These are phyloP conservation scores for Syndactyla subalaris DNA, from an alignment of 2,797 vertebrate species.

Conservation along the genomic window DNA sequence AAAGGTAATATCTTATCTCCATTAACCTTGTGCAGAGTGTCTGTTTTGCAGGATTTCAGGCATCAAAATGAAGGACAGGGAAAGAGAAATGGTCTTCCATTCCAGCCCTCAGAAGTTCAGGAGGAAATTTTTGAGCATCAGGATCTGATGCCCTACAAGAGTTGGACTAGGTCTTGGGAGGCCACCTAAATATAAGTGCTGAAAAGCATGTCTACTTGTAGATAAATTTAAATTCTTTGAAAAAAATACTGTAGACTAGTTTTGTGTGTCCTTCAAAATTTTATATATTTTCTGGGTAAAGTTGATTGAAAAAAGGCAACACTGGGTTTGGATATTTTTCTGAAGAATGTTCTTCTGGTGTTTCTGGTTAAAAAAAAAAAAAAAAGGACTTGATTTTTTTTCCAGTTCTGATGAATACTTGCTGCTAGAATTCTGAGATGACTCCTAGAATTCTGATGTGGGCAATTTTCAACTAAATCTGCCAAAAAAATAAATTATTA, in stretches of 20 bases:
- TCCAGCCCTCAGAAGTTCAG: background rate
- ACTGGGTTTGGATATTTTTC: background rate
- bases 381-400: background rate
- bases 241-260: background rate
- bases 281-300: background rate
- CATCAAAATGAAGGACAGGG: background rate
- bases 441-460: background rate
- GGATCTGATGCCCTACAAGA: background rate
- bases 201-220: background rate
- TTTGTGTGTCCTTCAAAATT: background rate
- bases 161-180: background rate
- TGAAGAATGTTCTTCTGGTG: background rate
- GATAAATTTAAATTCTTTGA: background rate
- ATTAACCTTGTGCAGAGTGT: no score
- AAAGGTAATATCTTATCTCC: no score
- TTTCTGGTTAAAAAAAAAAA: background rate
- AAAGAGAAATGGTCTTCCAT: background rate
- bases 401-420: background rate
- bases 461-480: background rate
- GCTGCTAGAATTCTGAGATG: background rate
- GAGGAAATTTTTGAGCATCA: background rate
- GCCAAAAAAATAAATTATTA: background rate
- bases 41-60: no score
- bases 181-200: background rate
- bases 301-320: background rate